Evolutionary conservation across 1,140 invertebrate species (phyloP), one percentile per base, ranked within the genome.

Genomic region (Nymphalis io): DNA sequence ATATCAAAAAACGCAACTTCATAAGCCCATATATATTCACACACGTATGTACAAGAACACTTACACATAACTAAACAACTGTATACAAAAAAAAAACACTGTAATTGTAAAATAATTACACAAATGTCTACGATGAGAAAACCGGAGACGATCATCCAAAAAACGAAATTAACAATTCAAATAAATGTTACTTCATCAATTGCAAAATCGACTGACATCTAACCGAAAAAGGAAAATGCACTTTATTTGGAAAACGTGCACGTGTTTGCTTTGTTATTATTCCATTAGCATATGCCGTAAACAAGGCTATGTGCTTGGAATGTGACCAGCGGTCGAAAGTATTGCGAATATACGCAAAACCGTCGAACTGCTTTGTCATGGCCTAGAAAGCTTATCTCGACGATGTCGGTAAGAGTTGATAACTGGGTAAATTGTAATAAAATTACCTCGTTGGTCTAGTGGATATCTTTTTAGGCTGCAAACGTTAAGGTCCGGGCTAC

Each of bases 341-440:
- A 68, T 72, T 63, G 63, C 66, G 60, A 74, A 69, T 69, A 77
- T 74, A 69, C 70, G 69, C 72, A 71, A 73, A 73, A 65, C 62
- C 39, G 68, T 46, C 21, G 55, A 71, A 60, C 5, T 58, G 69
- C 69, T 23, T 65, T 48, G 62, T 66, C 69, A 71, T 44, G 61
- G 44, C 62, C 61, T 71, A 60, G 69, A 71, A 66, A 66, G 69
- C 69, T 71, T 70, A 70, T 70, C 60, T 69, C 21, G 59, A 48
- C n/a, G 60, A 64, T 55, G 51, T 13, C 40, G 20, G 51, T 57
- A 64, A 64, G 48, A 64, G 23, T 64, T 38, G 62, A 64, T 64
- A 64, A 55, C 62, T 64, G 61, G 33, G 60, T 48, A 63, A 39
- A 63, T 63, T 63, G 55, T 15, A 23, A 55, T 55, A 27, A 21